Conservation (phyloP, 2,888 invertebrate species). For the Drosophila subquinaria region DNA sequence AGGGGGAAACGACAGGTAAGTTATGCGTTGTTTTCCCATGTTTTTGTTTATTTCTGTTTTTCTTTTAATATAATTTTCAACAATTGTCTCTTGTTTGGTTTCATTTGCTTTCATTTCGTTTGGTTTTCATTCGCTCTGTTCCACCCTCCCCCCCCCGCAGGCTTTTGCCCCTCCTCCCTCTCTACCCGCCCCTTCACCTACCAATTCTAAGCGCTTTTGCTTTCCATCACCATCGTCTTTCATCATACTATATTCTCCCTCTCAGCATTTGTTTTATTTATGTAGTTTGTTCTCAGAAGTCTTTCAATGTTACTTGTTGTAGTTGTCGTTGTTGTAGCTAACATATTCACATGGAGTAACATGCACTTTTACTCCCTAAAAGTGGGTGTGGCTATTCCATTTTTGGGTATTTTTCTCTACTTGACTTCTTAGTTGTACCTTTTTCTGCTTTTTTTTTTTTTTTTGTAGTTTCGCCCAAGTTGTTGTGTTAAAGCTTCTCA, state of each 20-base stretch:
- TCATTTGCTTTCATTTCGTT: slow-evolving; percentile 16
- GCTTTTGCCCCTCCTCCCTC: neutral
- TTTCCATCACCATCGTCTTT: neutral
- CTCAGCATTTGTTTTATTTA: slow-evolving; percentile 42
- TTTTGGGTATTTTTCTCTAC: slow-evolving; percentile 9
- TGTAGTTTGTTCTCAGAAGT: slow-evolving; percentile 35
- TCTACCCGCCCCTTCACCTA: too few relatives aligned
- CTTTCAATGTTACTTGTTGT: slow-evolving; percentile 37
- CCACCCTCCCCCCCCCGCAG: neutral
- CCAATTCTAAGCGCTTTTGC: neutral
- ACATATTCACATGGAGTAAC: slow-evolving; percentile 17
- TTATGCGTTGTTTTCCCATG: slow-evolving; percentile 22
- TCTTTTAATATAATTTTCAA: slow-evolving; percentile 67
- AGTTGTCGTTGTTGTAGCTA: slow-evolving; percentile 1
- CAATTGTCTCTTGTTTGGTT: slow-evolving; percentile 53
- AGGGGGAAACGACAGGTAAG: slow-evolving; percentile 13
- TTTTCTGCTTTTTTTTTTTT: neutral
- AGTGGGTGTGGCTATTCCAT: slow-evolving; percentile 6
- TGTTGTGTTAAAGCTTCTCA: slow-evolving; percentile 48
- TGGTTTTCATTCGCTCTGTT: neutral
- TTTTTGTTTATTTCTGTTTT: slow-evolving; percentile 57
- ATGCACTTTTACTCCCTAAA: slow-evolving; percentile 17
- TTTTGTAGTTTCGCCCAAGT: slow-evolving; percentile 41
- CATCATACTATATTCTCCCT: slow-evolving; percentile 1
- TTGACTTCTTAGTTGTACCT: slow-evolving; percentile 5